Evolutionary conservation across 2,797 vertebrate genomes (phyloP), one percentile per base, ranked within the genome.

Genomic region (Merluccius polli): DNA sequence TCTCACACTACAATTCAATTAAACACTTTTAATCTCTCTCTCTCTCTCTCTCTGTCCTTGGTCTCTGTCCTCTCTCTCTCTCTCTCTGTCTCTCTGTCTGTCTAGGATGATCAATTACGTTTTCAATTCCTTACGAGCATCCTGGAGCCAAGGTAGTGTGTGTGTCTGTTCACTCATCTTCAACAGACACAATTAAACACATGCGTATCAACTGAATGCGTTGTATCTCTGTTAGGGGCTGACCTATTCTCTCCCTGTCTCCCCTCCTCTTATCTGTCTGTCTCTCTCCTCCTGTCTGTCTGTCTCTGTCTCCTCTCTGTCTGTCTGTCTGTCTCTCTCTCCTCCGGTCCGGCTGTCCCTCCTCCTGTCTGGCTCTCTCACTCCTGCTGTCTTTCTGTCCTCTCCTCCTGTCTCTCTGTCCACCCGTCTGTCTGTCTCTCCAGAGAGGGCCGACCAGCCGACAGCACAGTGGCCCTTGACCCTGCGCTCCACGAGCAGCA

Each of bases 401-500:
- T 72, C 70, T 29, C 48, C 44, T n/a, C n/a, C 29, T 16, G 18
- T 44, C 48, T 70, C 29, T 69, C 70, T 48, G 74, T 76, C 78
- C 48, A 9, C 24, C 24, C 71, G 12, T 29, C n/a, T 4, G 27
- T 72, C 2, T 18, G 15, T 12, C 65, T 70, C 80, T 91, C 69
- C 87, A 99, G 97, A 88, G 96, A 98, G 81, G 93, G 93, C 52
- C 79, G 91, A 81, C 87, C 81, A 48, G 91, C 91, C 70, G 93
- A 91, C 30, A 89, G 90, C 9, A 24, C 75, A 44, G 81, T 96
- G 21, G 93, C 90, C 72, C 78, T 94, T 38, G 87, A 95, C 1
- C 92, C 94, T 1, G 86, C 90, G 52, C 77, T 98, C 73, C 94
- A 95, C 12, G 96, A 98, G 87, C 94, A 92, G 67, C 94, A 96